These are phyloP conservation scores for Drosophila picticornis DNA, from an alignment of 2,888 invertebrate species.

Conservation along the genomic window DNA sequence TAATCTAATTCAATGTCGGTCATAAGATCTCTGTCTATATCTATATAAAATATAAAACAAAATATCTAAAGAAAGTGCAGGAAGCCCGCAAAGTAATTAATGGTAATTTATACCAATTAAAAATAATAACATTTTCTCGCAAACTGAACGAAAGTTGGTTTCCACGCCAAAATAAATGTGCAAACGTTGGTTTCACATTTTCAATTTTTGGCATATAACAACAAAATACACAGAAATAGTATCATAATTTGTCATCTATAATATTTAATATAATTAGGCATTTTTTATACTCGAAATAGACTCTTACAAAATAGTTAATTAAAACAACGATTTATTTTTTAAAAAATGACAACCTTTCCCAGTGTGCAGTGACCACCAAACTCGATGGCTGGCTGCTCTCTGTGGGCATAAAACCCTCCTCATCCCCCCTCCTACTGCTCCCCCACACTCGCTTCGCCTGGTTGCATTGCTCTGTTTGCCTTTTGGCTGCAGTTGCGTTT, in stretches of 20 bases:
- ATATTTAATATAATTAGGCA: too few species aligned
- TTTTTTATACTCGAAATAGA: too few species aligned
- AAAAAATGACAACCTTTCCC: neutral
- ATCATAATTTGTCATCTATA: too few species aligned
- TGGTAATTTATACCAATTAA: too few species aligned
- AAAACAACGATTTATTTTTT: neutral
- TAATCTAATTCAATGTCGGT: neutral
- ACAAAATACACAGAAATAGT: too few species aligned
- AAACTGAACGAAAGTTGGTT: neutral
- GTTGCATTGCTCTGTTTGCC: conserved; percentile 45
- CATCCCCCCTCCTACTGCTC: neutral
- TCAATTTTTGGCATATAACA: neutral
- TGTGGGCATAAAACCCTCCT: neutral
- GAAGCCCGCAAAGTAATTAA: too few species aligned
- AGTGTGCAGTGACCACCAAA: conserved; percentile 26
- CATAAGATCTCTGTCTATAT: too few species aligned
- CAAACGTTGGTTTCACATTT: neutral
- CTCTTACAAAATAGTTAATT: neutral
- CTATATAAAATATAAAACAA: too few species aligned
- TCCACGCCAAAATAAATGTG: neutral
- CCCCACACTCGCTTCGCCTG: neutral
- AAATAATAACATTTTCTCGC: neutral
- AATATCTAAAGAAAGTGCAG: neutral
- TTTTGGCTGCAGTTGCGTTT: conserved; percentile 57
- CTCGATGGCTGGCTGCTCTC: conserved; percentile 5